phyloP scores from a whole-genome alignment of 2,113 vertebrate genomes.

The Tachysurus vachellii region DNA sequence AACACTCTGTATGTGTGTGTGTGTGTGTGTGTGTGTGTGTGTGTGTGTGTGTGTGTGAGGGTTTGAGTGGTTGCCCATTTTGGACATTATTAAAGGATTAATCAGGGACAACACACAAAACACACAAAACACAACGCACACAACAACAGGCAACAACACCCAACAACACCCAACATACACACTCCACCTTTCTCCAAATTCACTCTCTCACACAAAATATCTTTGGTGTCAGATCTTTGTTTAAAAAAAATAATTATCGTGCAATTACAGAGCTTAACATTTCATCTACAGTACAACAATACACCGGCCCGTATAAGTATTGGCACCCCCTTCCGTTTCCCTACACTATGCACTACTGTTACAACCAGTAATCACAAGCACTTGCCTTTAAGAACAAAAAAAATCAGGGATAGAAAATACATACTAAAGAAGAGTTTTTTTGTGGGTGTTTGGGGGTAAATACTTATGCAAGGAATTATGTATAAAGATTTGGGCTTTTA shows the following conservation, averaged over 20 bases:
- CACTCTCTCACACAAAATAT: too few species aligned
- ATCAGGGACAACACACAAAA: too few species aligned
- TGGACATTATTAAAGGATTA: too few species aligned
- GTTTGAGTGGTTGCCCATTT: too few species aligned
- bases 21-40: conserved; percentile 14
- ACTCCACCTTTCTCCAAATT: not conserved
- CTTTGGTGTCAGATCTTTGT: too few species aligned
- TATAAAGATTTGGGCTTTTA: not conserved
- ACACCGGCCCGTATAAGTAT: not conserved
- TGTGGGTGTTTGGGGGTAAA: too few species aligned
- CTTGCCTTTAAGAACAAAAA: not conserved
- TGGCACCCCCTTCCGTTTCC: not conserved
- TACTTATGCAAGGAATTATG: too few species aligned
- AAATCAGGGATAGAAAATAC: not conserved
- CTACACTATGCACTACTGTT: not conserved
- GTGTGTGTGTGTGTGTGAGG: too few species aligned
- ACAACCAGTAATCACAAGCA: not conserved
- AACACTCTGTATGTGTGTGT: conserved; percentile 9
- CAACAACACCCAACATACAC: not conserved
- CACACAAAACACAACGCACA: not conserved
- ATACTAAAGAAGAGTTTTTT: not conserved
- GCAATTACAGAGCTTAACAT: too few species aligned
- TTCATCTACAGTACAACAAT: not conserved
- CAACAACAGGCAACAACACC: not conserved
- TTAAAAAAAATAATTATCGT: too few species aligned